These are phyloP conservation scores for Cathartes aura DNA, from an alignment of 2,113 vertebrate genomes.

Conservation along the genomic window DNA sequence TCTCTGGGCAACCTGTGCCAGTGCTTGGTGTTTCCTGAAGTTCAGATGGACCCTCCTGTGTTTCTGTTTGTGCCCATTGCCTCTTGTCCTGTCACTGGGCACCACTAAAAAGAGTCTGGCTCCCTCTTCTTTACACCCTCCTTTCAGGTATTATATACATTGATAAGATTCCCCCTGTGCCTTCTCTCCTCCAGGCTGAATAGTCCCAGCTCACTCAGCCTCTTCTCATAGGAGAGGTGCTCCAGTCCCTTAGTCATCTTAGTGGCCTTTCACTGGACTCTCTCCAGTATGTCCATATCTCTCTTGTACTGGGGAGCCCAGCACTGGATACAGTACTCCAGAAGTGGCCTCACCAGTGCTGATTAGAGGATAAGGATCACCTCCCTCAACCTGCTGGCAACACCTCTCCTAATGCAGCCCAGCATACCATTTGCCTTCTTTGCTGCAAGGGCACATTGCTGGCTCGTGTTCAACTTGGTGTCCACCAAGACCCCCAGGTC, in stretches of 20 bases:
- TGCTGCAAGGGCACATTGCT: background rate
- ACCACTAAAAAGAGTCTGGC: background rate
- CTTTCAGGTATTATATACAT: background rate
- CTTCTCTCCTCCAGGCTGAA: background rate
- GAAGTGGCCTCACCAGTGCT: background rate
- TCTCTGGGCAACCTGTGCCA: background rate
- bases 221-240: background rate
- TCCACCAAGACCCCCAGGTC: background rate
- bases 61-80: background rate
- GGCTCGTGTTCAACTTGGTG: accelerated
- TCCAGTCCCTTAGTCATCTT: background rate
- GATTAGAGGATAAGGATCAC: background rate
- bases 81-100: background rate
- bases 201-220: background rate
- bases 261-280: background rate
- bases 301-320: background rate
- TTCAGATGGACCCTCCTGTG: background rate
- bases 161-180: background rate
- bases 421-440: background rate
- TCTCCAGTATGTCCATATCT: background rate
- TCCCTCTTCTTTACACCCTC: background rate
- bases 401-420: background rate
- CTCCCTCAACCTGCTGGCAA: accelerated
- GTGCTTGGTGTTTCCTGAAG: background rate
- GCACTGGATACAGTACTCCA: background rate